Percentiles rank a stretch among this genome's conserved stretches.
Evolutionary conservation across 2,888 invertebrate species (phyloP).

Genomic region (Cactoblastis cactorum): DNA sequence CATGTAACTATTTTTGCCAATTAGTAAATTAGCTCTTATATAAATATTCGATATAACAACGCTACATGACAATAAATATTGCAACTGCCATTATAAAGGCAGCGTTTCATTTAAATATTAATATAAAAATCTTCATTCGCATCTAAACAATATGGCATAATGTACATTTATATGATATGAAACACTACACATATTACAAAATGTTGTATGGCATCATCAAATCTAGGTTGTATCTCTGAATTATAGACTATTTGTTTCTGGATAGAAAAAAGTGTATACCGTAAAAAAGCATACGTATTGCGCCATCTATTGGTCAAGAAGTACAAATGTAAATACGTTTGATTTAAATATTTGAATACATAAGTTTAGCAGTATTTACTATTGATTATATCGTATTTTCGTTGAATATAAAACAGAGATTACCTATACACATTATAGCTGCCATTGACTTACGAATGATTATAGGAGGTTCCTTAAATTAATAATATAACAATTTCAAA

Average conservation of each 20-base stretch:
- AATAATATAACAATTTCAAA: not conserved
- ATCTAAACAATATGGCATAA: constrained; percentile 7
- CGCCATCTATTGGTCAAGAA: too few relatives aligned
- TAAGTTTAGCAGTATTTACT: too few relatives aligned
- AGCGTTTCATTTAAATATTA: not conserved
- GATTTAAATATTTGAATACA: too few relatives aligned
- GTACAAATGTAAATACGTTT: too few relatives aligned
- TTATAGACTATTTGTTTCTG: too few relatives aligned
- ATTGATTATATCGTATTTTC: too few relatives aligned
- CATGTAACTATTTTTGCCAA: not conserved
- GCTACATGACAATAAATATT: not conserved
- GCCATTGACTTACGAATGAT: too few relatives aligned
- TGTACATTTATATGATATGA: not conserved
- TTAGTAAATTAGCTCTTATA: not conserved
- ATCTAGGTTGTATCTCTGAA: not conserved
- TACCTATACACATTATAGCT: too few relatives aligned
- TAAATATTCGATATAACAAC: not conserved
- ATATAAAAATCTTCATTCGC: constrained; percentile 10
- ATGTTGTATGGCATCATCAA: constrained; percentile 7
- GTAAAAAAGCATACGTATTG: too few relatives aligned
- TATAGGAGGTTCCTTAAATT: not conserved
- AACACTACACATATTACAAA: not conserved
- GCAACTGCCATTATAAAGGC: not conserved
- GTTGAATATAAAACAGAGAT: not conserved
- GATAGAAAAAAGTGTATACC: too few relatives aligned